A percentile compares a stretch with the other conserved stretches of the same genome.
These are phyloP conservation scores for Murina feae DNA, from an alignment of 2,113 vertebrate genomes.

Conservation along the genomic window DNA sequence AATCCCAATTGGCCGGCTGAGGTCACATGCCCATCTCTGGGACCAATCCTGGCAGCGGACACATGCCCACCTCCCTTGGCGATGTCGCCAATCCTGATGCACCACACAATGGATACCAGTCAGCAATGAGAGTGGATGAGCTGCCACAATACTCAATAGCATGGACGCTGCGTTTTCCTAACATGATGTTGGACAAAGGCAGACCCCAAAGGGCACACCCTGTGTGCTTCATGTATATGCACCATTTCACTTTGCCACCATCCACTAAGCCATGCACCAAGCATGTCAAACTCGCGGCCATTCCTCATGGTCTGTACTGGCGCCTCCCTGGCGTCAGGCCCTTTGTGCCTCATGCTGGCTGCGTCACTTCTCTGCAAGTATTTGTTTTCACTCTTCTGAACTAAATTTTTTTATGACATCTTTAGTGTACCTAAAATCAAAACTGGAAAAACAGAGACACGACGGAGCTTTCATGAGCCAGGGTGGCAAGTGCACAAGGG, in stretches of 20 bases:
- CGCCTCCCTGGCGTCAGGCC: no score
- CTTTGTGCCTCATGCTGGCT: no score
- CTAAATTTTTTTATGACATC: background rate
- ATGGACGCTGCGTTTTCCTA: background rate
- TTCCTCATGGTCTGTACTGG: no score
- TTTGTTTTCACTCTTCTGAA: background rate
- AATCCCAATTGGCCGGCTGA: background rate
- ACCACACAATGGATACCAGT: background rate
- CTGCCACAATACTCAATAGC: accelerated
- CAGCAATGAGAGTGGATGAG: background rate
- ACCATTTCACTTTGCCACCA: background rate
- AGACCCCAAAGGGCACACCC: background rate
- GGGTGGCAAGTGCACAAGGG: background rate
- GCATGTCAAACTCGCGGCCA: no score
- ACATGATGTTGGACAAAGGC: background rate
- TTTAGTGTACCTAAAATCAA: background rate
- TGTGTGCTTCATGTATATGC: background rate
- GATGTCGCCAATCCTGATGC: background rate
- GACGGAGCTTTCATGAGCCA: background rate
- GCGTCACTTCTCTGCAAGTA: background rate
- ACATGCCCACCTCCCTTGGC: background rate
- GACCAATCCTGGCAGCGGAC: background rate
- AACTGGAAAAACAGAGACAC: background rate
- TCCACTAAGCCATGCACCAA: background rate
- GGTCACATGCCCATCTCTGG: background rate